A percentile compares a stretch with the other conserved stretches of the same genome.
phyloP scores from a whole-genome alignment of 2,113 vertebrate genomes.

The Crocuta crocuta region DNA sequence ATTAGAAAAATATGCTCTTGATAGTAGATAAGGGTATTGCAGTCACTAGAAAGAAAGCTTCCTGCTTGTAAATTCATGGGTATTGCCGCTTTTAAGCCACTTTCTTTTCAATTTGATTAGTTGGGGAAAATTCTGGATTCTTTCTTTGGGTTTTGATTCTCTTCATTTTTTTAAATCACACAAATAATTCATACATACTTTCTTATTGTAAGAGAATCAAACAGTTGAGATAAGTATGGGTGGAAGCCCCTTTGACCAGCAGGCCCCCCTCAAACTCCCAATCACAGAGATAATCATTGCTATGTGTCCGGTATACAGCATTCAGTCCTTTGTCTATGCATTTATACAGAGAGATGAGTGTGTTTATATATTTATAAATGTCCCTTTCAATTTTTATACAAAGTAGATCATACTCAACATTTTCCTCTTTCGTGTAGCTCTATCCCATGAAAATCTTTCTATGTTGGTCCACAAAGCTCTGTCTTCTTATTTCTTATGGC shows the following conservation, averaged over 20 bases:
- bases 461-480: background rate
- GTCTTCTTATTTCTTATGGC: background rate
- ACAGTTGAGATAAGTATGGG: background rate
- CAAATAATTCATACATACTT: background rate
- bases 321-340: background rate
- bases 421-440: background rate
- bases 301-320: background rate
- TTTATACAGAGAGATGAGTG: background rate
- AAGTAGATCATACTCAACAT: background rate
- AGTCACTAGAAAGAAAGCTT: slow-evolving; percentile 2
- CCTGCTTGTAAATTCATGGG: background rate
- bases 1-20: slow-evolving; percentile 32
- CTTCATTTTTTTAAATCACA: background rate
- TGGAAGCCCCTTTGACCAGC: background rate
- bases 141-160: background rate
- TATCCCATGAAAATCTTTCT: background rate
- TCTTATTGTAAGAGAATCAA: background rate
- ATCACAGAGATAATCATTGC: background rate
- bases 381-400: background rate
- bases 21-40: background rate
- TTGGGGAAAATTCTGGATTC: background rate
- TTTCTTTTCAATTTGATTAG: background rate
- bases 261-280: too few relatives aligned
- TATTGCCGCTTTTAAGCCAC: background rate
- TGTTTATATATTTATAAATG: background rate